A percentile compares a stretch with the other conserved stretches of the same genome.
phyloP scores from a whole-genome alignment of 2,888 invertebrate species.

The Sminthurinus aureus region DNA sequence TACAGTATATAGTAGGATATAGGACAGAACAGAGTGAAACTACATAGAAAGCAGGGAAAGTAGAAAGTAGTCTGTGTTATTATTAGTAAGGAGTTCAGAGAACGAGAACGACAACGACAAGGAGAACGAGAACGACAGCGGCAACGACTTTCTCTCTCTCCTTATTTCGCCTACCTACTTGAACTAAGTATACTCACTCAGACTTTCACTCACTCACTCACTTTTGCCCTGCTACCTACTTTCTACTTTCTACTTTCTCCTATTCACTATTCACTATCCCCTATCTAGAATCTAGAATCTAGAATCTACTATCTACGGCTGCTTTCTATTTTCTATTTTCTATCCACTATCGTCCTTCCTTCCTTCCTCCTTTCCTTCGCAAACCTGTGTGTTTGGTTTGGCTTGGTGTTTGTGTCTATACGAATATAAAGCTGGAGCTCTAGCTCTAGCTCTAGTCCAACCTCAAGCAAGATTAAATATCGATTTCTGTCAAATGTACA shows the following conservation, averaged over 20 bases:
- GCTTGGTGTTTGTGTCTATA: background rate
- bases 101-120: background rate
- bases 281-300: background rate
- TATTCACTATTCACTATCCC: too few relatives aligned
- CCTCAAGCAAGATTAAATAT: conserved; percentile 58
- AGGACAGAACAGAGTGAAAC: too few relatives aligned
- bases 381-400: background rate
- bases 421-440: background rate
- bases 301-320: background rate
- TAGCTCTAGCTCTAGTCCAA: too few relatives aligned
- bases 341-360: background rate
- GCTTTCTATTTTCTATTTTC: background rate
- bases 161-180: too few relatives aligned
- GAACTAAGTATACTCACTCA: too few relatives aligned
- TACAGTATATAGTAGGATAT: too few relatives aligned
- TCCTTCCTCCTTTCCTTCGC: background rate
- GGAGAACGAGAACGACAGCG: background rate
- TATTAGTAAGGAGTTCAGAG: too few relatives aligned
- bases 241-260: background rate
- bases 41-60: too few relatives aligned
- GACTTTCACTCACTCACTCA: too few relatives aligned
- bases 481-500: conserved; percentile 50
- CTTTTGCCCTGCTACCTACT: too few relatives aligned
- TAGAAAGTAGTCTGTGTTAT: too few relatives aligned
- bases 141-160: conserved; percentile 8